Base-by-base conservation (phyloP, 2,888 invertebrate genomes). In the Petrolisthes manimaculis region DNA sequence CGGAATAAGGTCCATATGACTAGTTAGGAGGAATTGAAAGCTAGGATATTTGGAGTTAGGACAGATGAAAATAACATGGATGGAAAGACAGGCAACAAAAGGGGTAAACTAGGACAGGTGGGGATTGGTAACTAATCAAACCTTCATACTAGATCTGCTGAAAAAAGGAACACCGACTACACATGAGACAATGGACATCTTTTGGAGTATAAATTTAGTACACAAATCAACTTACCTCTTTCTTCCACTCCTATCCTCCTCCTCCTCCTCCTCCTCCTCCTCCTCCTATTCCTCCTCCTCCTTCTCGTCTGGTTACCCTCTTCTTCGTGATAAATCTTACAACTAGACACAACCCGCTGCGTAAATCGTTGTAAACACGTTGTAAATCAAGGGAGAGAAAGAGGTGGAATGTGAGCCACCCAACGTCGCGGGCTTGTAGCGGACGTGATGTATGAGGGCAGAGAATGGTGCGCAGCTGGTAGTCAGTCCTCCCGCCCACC, bases 301-400 rank as follows among this genome's bases (percentile, higher is more conserved):
- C 77, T 14, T 18, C 51, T 51, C 77, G 12, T 5, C n/a, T 74
- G 8, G 8, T 21, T 37, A 9, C 12, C 53, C 51, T 54, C 83
- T 83, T 67, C 77, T 61, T 69, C 71, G 74, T 86, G 86, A 86
- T 86, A 86, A 80, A 86, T 86, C 69, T 80, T 71, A 77, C 18
- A 78, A 37, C 74, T 8, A 71, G 86, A 86, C 86, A 74, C 80
- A 78, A 78, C 86, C 86, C 86, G 86, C 80, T 86, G 86, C 74
- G 86, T 86, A 86, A 74, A 86, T 86, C 71, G 86, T 67, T 86
- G 80, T 86, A 86, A 86, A 86, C 86, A 80, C 80, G 86, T 55
- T 86, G 86, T 86, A 86, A 86, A 86, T 86, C 79, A 86, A 78
- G 61, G 55, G 51, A 54, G 80, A 86, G 86, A 86, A 86, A 80